Evolutionary conservation across 2,797 vertebrate species (phyloP), one percentile per base, ranked within the genome.

Genomic region (Halcyon badia): DNA sequence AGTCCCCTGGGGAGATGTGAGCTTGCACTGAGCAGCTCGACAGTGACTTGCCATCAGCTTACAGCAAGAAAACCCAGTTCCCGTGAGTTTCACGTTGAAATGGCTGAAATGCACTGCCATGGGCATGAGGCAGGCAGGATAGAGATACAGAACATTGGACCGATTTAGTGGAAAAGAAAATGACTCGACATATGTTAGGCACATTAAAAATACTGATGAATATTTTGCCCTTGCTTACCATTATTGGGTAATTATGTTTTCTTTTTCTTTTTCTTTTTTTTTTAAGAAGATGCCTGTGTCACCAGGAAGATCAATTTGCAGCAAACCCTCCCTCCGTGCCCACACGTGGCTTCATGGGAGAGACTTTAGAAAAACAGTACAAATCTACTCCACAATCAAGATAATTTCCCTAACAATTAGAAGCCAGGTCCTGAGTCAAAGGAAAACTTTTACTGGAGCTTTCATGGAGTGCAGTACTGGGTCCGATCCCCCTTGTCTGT

Each of bases 101-200:
- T 39, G 37, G 2, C 75, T 73, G 70, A 60, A 83, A 92, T 94
- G 68, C 31, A 69, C 64, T 95, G 57, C 95, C 48, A 57, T 86
- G 94, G 78, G 51, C 14, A 7, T 14, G 31, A 97, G 85, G 77
- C 76, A 92, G 85, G 80, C 91, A 31, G 3, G 3, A 84, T 17
- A 75, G 66, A 96, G 93, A 94, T 84, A 51, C 26, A 56, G 35
- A 83, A 48, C 7, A 0, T n/a, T 79, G 56, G 64, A 42, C 64
- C 80, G 79, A 84, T 80, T 72, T 51, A 60, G 57, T 87, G 83
- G 68, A 82, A 94, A 87, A 84, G 75, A 71, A 87, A 96, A 87
- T 82, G 95, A 89, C 72, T 75, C 80, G 51, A 94, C 85, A 87
- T 89, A 18, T 93, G 86, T 94, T 92, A 89, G 90, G 71, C 93